These are phyloP conservation scores for Psilopsiagon aymara DNA, from an alignment of 2,113 vertebrate genomes.

Conservation along the genomic window DNA sequence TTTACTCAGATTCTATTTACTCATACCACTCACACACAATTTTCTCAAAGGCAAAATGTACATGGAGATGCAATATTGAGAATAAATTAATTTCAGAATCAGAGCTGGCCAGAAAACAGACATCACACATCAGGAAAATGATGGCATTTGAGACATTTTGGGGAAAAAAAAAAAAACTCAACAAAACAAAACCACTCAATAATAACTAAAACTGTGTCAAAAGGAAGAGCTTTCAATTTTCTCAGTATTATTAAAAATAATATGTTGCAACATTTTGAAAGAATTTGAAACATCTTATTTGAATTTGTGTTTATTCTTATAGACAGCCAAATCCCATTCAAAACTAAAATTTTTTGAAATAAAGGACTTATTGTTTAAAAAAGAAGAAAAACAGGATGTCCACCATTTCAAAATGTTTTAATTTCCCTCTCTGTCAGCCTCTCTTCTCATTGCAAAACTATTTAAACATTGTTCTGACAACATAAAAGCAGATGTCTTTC, in stretches of 20 bases:
- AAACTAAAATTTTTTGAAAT: background rate
- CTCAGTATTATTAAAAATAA: background rate
- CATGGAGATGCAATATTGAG: background rate
- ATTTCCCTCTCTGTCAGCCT: background rate
- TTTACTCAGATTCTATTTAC: background rate
- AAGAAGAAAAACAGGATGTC: background rate
- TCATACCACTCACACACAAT: background rate
- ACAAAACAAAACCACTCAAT: background rate
- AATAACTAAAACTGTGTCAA: background rate
- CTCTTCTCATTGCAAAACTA: background rate
- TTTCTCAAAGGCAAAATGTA: background rate
- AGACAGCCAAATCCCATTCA: background rate
- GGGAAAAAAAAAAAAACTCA: background rate
- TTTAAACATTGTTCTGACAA: background rate
- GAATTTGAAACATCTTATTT: background rate
- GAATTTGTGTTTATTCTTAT: background rate
- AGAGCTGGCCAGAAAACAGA: background rate
- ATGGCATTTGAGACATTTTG: background rate
- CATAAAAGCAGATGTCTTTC: background rate
- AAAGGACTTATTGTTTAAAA: background rate
- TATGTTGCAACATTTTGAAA: background rate
- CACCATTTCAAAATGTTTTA: background rate
- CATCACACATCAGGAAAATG: background rate
- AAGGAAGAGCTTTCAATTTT: background rate
- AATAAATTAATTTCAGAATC: background rate